phyloP scores from a whole-genome alignment of 1,140 invertebrate species.

The Nymphalis io region DNA sequence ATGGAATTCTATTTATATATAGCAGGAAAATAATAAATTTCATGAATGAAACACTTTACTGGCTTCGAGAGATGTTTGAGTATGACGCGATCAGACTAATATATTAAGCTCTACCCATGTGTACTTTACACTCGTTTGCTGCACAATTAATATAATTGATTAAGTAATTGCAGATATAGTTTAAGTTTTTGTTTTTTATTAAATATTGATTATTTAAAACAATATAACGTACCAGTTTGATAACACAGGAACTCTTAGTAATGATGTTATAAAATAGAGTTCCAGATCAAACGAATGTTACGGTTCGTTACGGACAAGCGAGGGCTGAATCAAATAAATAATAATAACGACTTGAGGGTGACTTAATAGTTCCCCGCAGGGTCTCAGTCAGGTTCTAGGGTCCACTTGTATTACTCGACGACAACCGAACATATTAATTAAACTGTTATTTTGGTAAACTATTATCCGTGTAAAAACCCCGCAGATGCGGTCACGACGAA shows the following conservation, averaged over 20 bases:
- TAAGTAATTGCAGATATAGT: no score
- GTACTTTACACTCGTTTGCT: neutral
- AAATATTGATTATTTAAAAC: no score
- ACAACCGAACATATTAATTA: neutral
- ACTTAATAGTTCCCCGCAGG: neutral
- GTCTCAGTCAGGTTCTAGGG: neutral
- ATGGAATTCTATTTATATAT: slow-evolving; percentile 2
- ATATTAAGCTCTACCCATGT: neutral
- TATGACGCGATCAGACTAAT: no score
- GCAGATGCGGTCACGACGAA: no score
- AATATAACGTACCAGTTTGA: no score
- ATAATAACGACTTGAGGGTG: slow-evolving; percentile 4
- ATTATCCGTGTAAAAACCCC: no score
- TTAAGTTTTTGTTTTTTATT: no score
- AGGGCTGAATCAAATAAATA: slow-evolving; percentile 2
- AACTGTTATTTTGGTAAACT: no score
- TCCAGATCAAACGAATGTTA: neutral
- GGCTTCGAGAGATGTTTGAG: neutral
- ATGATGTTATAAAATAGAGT: neutral
- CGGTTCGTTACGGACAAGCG: slow-evolving; percentile 5
- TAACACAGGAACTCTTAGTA: no score
- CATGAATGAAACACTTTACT: slow-evolving; percentile 26
- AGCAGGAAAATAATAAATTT: slow-evolving; percentile 27
- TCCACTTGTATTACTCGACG: neutral
- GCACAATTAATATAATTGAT: no score